Evolutionary conservation across 2,797 vertebrate species (phyloP).

Genomic region (Dryobates pubescens): DNA sequence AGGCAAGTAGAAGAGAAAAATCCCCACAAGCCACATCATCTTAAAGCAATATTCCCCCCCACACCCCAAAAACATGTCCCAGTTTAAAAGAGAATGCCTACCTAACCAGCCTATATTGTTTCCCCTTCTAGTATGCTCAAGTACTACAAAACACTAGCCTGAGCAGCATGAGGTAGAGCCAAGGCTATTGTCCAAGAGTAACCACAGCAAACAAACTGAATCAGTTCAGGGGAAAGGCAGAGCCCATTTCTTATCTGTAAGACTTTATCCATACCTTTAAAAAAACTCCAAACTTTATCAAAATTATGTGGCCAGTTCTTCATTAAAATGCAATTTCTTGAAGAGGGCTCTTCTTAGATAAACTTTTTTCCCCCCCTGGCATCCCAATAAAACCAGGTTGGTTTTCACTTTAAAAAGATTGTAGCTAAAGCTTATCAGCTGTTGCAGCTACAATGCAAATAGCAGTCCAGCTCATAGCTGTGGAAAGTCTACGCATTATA

Average conservation of each 20-base stretch:
- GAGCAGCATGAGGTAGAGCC: background rate
- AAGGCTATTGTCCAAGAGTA: background rate
- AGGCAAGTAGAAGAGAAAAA: no score
- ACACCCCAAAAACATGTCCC: background rate
- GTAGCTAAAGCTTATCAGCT: background rate
- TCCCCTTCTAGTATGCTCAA: background rate
- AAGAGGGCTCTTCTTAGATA: background rate
- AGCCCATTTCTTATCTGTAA: background rate
- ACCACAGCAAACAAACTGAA: constrained; percentile 11
- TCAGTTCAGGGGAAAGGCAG: constrained; percentile 5
- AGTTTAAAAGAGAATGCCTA: background rate
- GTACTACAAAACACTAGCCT: background rate
- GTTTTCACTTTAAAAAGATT: background rate
- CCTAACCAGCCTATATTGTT: background rate
- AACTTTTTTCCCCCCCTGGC: background rate
- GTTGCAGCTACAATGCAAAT: background rate
- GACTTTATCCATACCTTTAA: background rate
- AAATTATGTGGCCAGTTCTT: background rate
- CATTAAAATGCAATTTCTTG: background rate
- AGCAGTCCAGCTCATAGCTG: background rate
- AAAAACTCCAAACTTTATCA: background rate
- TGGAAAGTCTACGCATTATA: background rate
- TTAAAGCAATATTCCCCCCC: background rate
- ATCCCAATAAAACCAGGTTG: background rate
- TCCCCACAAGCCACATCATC: background rate